These are phyloP conservation scores for Sparidentex hasta DNA, from an alignment of 2,797 vertebrate genomes.

Conservation along the genomic window DNA sequence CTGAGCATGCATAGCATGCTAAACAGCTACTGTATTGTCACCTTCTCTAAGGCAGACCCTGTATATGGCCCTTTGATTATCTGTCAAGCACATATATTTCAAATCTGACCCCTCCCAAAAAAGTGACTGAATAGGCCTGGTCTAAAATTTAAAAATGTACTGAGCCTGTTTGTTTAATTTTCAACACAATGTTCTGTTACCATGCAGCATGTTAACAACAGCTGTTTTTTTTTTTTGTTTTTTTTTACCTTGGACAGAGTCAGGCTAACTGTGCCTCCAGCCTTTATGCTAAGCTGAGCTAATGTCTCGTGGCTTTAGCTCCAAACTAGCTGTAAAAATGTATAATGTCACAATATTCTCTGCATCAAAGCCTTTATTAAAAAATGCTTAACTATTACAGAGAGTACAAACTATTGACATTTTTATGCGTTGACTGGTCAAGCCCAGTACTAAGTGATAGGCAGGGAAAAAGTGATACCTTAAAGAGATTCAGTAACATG, in stretches of 20 bases:
- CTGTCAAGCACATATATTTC: too few species aligned
- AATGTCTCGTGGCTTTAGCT: not conserved
- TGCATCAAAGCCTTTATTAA: not conserved
- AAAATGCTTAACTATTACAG: not conserved
- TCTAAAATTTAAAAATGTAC: not conserved
- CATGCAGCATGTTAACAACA: not conserved
- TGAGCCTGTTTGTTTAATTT: not conserved
- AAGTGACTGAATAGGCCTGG: too few species aligned
- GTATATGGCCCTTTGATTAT: too few species aligned
- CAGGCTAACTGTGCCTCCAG: not conserved
- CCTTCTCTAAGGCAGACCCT: not conserved
- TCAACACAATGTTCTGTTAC: not conserved
- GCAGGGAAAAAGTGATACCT: conserved; percentile 4
- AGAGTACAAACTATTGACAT: not conserved
- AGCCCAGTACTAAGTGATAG: not conserved
- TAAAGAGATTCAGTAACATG: not conserved
- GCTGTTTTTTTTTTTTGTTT: not conserved
- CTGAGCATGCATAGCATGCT: not conserved
- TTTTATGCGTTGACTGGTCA: not conserved
- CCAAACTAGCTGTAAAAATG: not conserved
- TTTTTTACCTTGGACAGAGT: not conserved
- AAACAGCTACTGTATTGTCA: too few species aligned
- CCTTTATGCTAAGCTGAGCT: conserved; percentile 8
- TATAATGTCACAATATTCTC: not conserved
- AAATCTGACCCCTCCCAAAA: too few species aligned